Evolutionary conservation across 2,797 vertebrate species (phyloP).

Genomic region (Periparus ater): DNA sequence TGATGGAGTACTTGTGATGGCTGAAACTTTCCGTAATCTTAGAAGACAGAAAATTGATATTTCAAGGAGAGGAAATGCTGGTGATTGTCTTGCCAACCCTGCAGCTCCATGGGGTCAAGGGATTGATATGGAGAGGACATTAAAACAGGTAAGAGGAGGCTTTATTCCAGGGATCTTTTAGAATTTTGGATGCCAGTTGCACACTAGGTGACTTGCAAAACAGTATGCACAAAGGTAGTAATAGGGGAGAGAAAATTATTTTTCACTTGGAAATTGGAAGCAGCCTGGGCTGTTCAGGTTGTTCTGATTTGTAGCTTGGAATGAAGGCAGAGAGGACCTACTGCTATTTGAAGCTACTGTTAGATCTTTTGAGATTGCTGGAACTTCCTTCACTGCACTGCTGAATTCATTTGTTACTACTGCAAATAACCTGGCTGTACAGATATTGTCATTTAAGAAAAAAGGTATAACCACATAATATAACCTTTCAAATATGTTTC

Average conservation of each 20-base stretch:
- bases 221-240: not conserved
- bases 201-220: not conserved
- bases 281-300: not conserved
- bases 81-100: conserved; percentile 97
- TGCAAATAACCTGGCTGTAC: not conserved
- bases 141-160: conserved; percentile 88
- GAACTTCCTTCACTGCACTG: not conserved
- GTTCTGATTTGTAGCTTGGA: not conserved
- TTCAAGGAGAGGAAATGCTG: conserved; percentile 95
- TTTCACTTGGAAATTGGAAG: not conserved
- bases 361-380: not conserved
- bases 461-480: not conserved
- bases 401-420: not conserved
- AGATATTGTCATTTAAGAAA: not conserved
- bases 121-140: conserved; percentile 96
- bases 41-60: conserved; percentile 97
- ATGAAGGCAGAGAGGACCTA: not conserved
- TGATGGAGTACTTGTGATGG: conserved; percentile 96
- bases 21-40: conserved; percentile 96
- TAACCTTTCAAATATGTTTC: conserved; percentile 14
- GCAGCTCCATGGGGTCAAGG: conserved; percentile 98
- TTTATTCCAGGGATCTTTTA: not conserved
- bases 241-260: not conserved
- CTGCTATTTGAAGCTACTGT: not conserved
- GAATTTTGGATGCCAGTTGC: not conserved